These are phyloP conservation scores for Ochropleura leucogaster DNA, from an alignment of 2,888 invertebrate species.

Conservation along the genomic window DNA sequence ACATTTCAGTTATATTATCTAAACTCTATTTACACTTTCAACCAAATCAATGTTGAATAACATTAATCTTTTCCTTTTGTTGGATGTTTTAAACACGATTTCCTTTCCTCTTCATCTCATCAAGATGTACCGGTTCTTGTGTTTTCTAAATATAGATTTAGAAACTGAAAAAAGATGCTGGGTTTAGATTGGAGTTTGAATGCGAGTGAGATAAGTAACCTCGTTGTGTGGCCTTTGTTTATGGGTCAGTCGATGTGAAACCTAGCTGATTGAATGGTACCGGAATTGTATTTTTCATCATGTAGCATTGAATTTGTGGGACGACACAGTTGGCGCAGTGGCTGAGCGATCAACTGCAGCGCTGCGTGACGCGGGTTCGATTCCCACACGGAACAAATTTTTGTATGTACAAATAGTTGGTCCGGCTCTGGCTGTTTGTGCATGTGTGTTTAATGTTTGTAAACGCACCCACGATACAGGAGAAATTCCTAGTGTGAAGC, in stretches of 20 bases:
- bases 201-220: constrained; percentile 41
- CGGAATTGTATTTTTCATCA: neutral
- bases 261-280: constrained; percentile 21
- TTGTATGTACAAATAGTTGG: too few species aligned
- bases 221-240: constrained; percentile 42
- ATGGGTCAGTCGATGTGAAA: constrained; percentile 34
- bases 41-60: neutral
- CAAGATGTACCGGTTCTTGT: constrained; percentile 7
- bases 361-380: too few species aligned
- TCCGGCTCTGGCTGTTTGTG: too few species aligned
- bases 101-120: neutral
- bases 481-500: too few species aligned
- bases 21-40: neutral
- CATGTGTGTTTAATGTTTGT: too few species aligned
- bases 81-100: neutral
- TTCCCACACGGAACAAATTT: too few species aligned
- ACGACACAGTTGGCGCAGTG: too few species aligned
- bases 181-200: constrained; percentile 25
- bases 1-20: too few species aligned
- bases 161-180: constrained; percentile 45
- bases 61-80: neutral
- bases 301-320: neutral
- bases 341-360: too few species aligned
- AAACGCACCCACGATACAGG: too few species aligned
- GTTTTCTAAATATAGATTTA: constrained; percentile 31